Base-by-base conservation (phyloP, 2,888 invertebrate genomes). In the Tortrix viridana region DNA sequence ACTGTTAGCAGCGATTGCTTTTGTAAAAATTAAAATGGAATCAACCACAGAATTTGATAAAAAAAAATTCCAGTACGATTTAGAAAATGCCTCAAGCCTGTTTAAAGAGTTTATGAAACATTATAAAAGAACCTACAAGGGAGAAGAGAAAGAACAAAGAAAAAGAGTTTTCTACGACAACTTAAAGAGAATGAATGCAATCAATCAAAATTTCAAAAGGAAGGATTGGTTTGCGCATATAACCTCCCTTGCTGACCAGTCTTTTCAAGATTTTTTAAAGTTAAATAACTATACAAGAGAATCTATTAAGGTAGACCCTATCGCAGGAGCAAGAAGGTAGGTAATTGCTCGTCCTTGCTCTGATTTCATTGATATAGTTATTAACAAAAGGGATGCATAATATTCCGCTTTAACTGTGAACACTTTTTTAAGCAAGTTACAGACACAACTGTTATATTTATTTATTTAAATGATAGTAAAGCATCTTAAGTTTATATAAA, bases 141-240 rank as follows among this genome's bases (percentile, higher is more conserved):
- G n/a, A 7, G 14, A 23, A 3, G 48, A 50, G 14, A 23, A 26
- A 3, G 43, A 56, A 16, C 5, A 23, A 16, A 49, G 50, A 12
- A 14, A 19, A 7, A 55, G 56, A 23, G 18, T 46, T 2, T 61
- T 61, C 23, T 16, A 37, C 7, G 61, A 56, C 46, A 62, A 62
- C 46, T 38, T 62, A 46, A 18, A 37, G 4, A 56, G 56, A 50
- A 62, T 62, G 19, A 62, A 62, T 56, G 55, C 56, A 6, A 62
- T 62, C 1, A 62, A 62, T 46, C 44, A 56, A 22, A 62, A 56
- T 38, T 44, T 62, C 2, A 41, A 47, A 3, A 37, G 37, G 1
- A 0, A 1, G 0, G 32, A 3, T 1, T 62, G 61, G 61, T 18
- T 44, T 2, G 61, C 61, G 18, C 26, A 56, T n/a, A 41, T 62